A percentile compares a stretch with the other conserved stretches of the same genome.
Evolutionary conservation across 1,140 invertebrate species (phyloP).

Genomic region (Muscidifurax raptorellus): DNA sequence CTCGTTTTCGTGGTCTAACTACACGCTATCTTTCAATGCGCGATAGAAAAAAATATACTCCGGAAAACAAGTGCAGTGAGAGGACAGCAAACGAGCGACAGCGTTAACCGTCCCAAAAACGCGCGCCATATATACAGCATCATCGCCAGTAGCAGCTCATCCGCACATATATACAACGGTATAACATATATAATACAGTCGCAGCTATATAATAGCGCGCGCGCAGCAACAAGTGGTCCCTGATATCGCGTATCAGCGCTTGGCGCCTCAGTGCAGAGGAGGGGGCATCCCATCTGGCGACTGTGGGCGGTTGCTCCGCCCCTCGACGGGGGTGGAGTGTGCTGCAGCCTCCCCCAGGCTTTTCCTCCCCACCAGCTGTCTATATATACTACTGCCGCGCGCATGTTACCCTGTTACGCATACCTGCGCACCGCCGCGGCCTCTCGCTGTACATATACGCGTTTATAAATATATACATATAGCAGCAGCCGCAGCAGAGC

Average conservation of each 20-base stretch:
- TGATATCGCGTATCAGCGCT: slow-evolving; percentile 74
- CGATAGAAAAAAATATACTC: slow-evolving; percentile 10
- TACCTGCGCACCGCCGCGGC: slow-evolving; percentile 35
- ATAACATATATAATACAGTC: not conserved
- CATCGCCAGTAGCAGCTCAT: too few relatives aligned
- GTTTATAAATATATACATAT: not conserved
- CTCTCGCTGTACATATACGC: too few relatives aligned
- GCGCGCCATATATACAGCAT: too few relatives aligned
- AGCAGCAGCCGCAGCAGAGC: too few relatives aligned
- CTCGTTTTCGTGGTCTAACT: not conserved
- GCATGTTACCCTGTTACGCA: slow-evolving; percentile 48
- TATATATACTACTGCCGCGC: not conserved
- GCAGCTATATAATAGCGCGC: not conserved
- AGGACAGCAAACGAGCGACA: too few relatives aligned
- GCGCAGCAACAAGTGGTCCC: slow-evolving; percentile 72
- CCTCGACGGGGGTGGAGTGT: slow-evolving; percentile 23
- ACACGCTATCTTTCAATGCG: too few relatives aligned
- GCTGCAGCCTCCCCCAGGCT: not conserved
- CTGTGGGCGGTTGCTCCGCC: slow-evolving; percentile 61
- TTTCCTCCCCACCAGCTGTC: not conserved
- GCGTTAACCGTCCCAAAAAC: too few relatives aligned
- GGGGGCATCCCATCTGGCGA: not conserved
- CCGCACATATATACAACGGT: too few relatives aligned
- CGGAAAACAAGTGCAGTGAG: not conserved
- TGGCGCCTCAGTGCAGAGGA: slow-evolving; percentile 54